Evolutionary conservation across 2,797 vertebrate species (phyloP), one percentile per base, ranked within the genome.

Genomic region (Sebastiscus tertius): DNA sequence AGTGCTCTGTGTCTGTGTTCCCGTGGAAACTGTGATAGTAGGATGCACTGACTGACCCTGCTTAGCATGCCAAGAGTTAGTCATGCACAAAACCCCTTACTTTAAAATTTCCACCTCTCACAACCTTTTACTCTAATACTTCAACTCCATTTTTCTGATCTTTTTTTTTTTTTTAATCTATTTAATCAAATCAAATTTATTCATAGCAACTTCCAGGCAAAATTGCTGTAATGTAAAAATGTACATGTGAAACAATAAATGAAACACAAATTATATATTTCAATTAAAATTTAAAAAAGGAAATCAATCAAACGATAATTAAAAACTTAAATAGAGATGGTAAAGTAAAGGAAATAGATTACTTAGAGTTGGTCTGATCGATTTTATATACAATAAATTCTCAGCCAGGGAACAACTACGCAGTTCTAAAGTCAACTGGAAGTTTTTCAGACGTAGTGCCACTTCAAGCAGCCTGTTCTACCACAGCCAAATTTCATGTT

Each of bases 21-120:
- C 91, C 72, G 85, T 94, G 92, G 91, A 94, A 94, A 94, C 91
- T 84, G 80, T 82, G 84, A 86, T 88, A 69, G 83, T 67, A 73
- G 77, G 68, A 86, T 86, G 73, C 75, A 86, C 67, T 62, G 63
- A 73, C 64, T 84, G 67, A 91, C 85, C 83, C 81, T 91, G 67
- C 81, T 92, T 79, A 84, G 80, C 89, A 91, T 87, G 82, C 77
- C 42, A 63, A 62, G 46, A 79, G 82, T 73, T 72, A 54, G 22
- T 31, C 36, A 80, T 60, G 42, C 74, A 80, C 58, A 73, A 16
- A 81, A 20, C 9, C 27, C 34, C 20, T 81, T 56, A 36, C 33
- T 67, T 72, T 56, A 46, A 72, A 55, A 79, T 54, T 0, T 54
- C 29, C 54, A 75, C 36, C 29, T 70, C 59, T 62, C 36, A 61